Conservation (phyloP, 2,797 vertebrate species). For the Heterohyrax brucei region DNA sequence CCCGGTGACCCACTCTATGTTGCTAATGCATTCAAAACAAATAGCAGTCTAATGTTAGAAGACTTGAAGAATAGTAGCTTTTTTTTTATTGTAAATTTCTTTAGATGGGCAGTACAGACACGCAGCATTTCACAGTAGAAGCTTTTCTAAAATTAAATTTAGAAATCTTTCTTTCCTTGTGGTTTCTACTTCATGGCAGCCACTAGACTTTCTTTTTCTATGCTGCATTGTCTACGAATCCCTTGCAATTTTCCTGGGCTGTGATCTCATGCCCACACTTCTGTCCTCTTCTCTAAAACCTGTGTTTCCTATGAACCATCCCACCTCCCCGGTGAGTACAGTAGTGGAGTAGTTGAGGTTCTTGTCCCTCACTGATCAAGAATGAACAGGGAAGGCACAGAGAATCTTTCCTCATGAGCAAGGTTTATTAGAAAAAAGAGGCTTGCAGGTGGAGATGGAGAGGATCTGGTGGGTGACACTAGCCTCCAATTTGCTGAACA, state of each 20-base stretch:
- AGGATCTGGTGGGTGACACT: too few species aligned
- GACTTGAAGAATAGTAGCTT: neutral
- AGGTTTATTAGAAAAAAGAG: too few species aligned
- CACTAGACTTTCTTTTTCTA: neutral
- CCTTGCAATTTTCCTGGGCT: neutral
- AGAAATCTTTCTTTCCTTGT: neutral
- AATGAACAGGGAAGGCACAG: too few species aligned
- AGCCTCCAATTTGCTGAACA: too few species aligned
- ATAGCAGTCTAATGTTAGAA: conserved; percentile 15
- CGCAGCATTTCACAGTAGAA: neutral
- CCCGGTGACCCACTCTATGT: neutral
- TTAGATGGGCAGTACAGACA: neutral
- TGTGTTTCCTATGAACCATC: neutral
- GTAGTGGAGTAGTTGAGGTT: too few species aligned
- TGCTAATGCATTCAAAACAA: conserved; percentile 32
- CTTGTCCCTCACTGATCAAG: too few species aligned
- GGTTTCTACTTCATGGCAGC: neutral
- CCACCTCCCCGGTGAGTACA: too few species aligned
- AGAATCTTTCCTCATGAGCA: too few species aligned
- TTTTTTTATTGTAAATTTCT: neutral
- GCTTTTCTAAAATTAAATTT: neutral
- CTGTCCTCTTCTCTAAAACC: neutral
- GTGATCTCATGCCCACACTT: neutral
- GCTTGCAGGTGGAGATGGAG: too few species aligned
- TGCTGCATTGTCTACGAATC: accelerated